A percentile compares a stretch with the other conserved stretches of the same genome.
phyloP scores from a whole-genome alignment of 2,888 invertebrate genomes.

The Erebia ligea region DNA sequence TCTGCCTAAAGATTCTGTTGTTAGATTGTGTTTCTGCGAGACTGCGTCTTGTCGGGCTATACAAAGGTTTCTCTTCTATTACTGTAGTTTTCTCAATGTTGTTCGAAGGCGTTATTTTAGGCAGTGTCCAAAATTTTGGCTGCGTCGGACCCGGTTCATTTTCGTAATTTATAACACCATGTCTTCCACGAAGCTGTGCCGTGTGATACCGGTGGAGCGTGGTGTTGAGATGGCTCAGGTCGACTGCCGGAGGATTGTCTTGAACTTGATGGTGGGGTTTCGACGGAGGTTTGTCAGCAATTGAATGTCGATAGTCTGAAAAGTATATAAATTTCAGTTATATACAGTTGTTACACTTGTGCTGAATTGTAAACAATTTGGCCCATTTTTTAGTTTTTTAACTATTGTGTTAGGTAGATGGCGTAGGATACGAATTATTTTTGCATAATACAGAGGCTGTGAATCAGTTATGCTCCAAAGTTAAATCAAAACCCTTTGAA shows the following conservation, averaged over 20 bases:
- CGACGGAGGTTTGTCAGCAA: constrained; percentile 78
- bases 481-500: constrained; percentile 9
- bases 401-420: constrained; percentile 4
- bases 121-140: constrained; percentile 84
- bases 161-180: constrained; percentile 64
- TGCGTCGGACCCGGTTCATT: constrained; percentile 56
- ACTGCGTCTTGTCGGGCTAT: constrained; percentile 44
- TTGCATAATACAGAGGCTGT: neutral
- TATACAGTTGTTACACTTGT: neutral
- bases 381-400: neutral
- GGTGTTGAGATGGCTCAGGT: constrained; percentile 62
- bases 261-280: constrained; percentile 57
- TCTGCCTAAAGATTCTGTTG: constrained; percentile 6
- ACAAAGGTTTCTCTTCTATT: constrained; percentile 26
- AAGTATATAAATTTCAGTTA: constrained; percentile 38
- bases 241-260: constrained; percentile 56
- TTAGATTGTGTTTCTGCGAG: constrained; percentile 43
- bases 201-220: constrained; percentile 62
- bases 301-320: constrained; percentile 87
- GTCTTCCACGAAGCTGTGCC: constrained; percentile 66
- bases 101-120: constrained; percentile 63
- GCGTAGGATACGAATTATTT: neutral
- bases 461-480: constrained; percentile 4
- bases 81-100: constrained; percentile 39
- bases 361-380: neutral